These are phyloP conservation scores for Albula goreensis DNA, from an alignment of 2,113 vertebrate genomes.

Conservation along the genomic window DNA sequence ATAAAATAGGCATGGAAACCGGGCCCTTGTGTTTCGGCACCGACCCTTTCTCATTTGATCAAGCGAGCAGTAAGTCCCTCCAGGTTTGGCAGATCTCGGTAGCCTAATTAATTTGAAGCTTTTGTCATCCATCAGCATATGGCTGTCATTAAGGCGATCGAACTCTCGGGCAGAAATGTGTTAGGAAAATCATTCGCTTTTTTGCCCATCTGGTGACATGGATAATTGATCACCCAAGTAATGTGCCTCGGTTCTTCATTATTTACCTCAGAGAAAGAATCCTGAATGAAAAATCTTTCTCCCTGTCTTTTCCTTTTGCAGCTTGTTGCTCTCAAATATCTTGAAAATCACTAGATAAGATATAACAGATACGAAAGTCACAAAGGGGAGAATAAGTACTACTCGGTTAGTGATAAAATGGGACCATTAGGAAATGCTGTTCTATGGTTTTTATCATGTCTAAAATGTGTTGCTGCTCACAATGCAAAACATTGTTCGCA, in stretches of 20 bases:
- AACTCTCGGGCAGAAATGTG: slow-evolving; percentile 63
- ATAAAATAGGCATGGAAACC: neutral
- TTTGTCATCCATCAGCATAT: slow-evolving; percentile 69
- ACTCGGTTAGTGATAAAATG: neutral
- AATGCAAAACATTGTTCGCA: neutral
- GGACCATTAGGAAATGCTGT: neutral
- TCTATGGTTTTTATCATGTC: neutral
- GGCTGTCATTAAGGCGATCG: slow-evolving; percentile 67
- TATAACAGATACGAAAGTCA: neutral
- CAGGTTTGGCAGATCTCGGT: slow-evolving; percentile 18
- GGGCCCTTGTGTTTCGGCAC: slow-evolving; percentile 13
- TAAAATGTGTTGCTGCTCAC: neutral
- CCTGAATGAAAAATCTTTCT: slow-evolving; percentile 40
- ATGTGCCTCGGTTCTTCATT: slow-evolving; percentile 65
- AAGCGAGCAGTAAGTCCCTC: slow-evolving; percentile 23
- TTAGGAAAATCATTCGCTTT: slow-evolving; percentile 54
- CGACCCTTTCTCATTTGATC: slow-evolving; percentile 24
- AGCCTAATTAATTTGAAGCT: slow-evolving; percentile 38
- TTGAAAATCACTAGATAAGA: neutral
- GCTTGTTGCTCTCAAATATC: slow-evolving; percentile 49
- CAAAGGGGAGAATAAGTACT: neutral
- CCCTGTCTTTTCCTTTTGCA: slow-evolving; percentile 49
- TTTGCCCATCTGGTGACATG: slow-evolving; percentile 68
- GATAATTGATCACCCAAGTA: slow-evolving; percentile 73
- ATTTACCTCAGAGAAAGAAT: slow-evolving; percentile 58